phyloP scores from a whole-genome alignment of 2,888 invertebrate genomes.

The Amphipoea lucens region DNA sequence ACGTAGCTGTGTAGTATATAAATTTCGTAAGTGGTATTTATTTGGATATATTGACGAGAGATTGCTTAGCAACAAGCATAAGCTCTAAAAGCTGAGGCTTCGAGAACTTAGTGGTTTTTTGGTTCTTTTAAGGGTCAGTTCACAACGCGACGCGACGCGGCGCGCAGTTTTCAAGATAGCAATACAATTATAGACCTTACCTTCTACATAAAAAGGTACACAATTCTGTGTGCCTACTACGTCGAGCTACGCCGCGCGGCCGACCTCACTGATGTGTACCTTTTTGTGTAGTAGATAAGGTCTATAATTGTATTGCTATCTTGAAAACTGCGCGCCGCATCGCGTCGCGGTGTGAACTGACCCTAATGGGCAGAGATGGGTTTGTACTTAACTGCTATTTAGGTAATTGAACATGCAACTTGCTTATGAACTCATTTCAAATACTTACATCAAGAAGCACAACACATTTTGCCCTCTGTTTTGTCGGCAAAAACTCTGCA shows the following conservation, averaged over 20 bases:
- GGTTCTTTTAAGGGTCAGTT: too few relatives aligned
- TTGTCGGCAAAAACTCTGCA: slow-evolving; percentile 98
- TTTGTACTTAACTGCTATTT: not conserved
- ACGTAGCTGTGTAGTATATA: not conserved
- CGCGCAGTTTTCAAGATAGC: too few relatives aligned
- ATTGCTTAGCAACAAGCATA: not conserved
- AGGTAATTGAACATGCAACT: not conserved
- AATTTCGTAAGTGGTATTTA: not conserved
- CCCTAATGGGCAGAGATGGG: not conserved
- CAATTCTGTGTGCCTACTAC: too few relatives aligned
- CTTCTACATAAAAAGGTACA: too few relatives aligned
- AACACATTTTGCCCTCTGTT: slow-evolving; percentile 98
- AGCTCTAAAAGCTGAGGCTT: not conserved
- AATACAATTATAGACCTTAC: too few relatives aligned
- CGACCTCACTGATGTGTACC: too few relatives aligned
- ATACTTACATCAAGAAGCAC: slow-evolving; percentile 97
- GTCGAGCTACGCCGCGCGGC: too few relatives aligned
- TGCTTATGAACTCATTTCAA: not conserved
- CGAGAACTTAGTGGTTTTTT: not conserved
- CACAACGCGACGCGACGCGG: too few relatives aligned
- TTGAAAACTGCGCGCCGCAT: too few relatives aligned
- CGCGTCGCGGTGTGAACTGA: too few relatives aligned
- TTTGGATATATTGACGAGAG: not conserved
- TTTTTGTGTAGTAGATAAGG: too few relatives aligned
- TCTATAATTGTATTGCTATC: too few relatives aligned